Percentiles rank a stretch among this genome's conserved stretches.
phyloP scores from a whole-genome alignment of 2,113 vertebrate species.

The Dasyornis broadbenti region DNA sequence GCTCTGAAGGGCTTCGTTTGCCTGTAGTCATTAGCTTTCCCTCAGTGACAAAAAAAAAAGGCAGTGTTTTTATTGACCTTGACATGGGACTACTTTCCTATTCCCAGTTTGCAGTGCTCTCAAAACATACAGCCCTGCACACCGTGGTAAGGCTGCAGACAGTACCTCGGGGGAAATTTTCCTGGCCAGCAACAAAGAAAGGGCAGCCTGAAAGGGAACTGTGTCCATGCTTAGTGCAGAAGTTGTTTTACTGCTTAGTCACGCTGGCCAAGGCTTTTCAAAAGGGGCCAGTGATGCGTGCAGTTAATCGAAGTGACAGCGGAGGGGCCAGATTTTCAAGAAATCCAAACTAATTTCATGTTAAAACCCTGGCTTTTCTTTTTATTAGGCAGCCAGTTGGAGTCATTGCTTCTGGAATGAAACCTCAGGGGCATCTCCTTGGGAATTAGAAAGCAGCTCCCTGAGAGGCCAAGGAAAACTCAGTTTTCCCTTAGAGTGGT shows the following conservation, averaged over 20 bases:
- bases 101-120: background rate
- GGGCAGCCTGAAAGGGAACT: background rate
- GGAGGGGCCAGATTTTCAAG: background rate
- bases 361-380: background rate
- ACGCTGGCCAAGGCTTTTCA: background rate
- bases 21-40: slow-evolving; percentile 20
- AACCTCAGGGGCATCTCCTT: background rate
- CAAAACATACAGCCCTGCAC: background rate
- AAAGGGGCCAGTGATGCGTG: background rate
- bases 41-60: background rate
- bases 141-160: background rate
- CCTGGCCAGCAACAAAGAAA: background rate
- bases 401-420: background rate
- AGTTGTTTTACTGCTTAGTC: slow-evolving; percentile 22
- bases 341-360: background rate
- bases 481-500: background rate
- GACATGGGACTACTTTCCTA: background rate
- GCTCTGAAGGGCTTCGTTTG: background rate
- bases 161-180: background rate
- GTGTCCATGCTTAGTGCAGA: background rate
- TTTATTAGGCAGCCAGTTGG: background rate
- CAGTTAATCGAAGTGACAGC: background rate
- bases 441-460: background rate
- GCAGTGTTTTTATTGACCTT: slow-evolving; percentile 22
- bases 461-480: background rate